Evolutionary conservation across 2,888 invertebrate species (phyloP), one percentile per base, ranked within the genome.

Genomic region (Torymus aiolomorphi): DNA sequence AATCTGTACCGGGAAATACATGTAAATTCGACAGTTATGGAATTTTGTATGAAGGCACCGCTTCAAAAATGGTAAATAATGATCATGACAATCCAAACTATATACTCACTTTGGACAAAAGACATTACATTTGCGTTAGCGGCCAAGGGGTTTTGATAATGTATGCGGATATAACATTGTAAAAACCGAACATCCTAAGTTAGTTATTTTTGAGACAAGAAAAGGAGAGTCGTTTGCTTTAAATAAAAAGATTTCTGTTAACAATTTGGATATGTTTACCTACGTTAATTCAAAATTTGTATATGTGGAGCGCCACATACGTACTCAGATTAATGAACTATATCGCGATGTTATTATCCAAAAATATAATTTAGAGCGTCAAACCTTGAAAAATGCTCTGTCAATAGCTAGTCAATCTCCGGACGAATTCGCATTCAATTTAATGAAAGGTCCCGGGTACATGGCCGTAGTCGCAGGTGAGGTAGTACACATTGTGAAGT

Each of bases 201-300:
- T n/a, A n/a, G n/a, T n/a, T 0, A 70, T 70, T 8, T 42, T 59
- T 4, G 42, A 59, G 5, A 70, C 11, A 0, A 18, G 11, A 11
- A 66, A 52, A 2, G 66, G 66, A 16, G 8, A 18, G 11, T 2
- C 13, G 0, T 52, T n/a, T 14, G 10, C 20, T 0, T 10, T 10
- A 18, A 20, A 2, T 2, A 11, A 62, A 4, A 62, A 10, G 8
- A 2, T 12, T 5, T 12, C 24, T 1, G 31, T 24, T 62, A 62
- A n/a, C n/a, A n/a, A n/a, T n/a, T n/a, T n/a, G n/a, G n/a, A n/a
- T n/a, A n/a, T n/a, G n/a, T n/a, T n/a, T 24, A 2, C 2, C 11
- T 86, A 86, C 59, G 76, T 85, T 0, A 87, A 84, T 24, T 80
- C 83, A 0, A 86, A 87, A 82, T 85, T 87, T 11, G 74, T 86